These are phyloP conservation scores for Drosophila kurseongensis DNA, from an alignment of 1,140 invertebrate species.

Conservation along the genomic window DNA sequence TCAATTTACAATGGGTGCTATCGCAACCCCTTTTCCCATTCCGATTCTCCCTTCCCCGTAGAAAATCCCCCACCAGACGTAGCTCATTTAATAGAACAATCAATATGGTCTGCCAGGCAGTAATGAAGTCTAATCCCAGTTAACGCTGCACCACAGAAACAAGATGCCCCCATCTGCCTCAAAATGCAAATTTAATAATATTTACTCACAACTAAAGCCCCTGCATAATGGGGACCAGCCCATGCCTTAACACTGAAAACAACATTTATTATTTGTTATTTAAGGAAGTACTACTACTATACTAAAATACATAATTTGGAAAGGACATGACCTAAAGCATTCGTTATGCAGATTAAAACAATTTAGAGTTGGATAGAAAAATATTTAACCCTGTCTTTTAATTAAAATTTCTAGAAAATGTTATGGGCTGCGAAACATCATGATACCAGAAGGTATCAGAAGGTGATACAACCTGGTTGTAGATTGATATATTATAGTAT, in stretches of 20 bases:
- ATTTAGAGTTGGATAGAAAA: too few relatives aligned
- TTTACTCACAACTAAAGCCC: constrained; percentile 68
- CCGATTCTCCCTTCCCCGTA: background rate
- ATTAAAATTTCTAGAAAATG: too few relatives aligned
- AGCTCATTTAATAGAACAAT: constrained; percentile 77
- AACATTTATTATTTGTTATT: background rate
- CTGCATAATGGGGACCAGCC: constrained; percentile 17
- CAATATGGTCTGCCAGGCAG: constrained; percentile 64
- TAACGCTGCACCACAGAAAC: constrained; percentile 56
- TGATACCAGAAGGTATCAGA: too few relatives aligned
- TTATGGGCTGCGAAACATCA: too few relatives aligned
- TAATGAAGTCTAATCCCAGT: constrained; percentile 80
- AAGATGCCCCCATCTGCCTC: constrained; percentile 40
- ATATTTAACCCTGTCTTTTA: too few relatives aligned
- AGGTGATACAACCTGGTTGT: too few relatives aligned
- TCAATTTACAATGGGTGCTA: constrained; percentile 61
- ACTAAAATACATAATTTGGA: too few relatives aligned
- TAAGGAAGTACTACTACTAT: too few relatives aligned
- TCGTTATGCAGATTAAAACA: too few relatives aligned
- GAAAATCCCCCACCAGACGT: constrained; percentile 44
- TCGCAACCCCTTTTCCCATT: background rate
- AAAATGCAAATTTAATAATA: constrained; percentile 76
- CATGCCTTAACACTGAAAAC: constrained; percentile 12
- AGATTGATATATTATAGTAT: too few relatives aligned
- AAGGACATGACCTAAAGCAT: too few relatives aligned